Conservation (phyloP, 2,888 invertebrate genomes). For the Mactromeris polynyma region DNA sequence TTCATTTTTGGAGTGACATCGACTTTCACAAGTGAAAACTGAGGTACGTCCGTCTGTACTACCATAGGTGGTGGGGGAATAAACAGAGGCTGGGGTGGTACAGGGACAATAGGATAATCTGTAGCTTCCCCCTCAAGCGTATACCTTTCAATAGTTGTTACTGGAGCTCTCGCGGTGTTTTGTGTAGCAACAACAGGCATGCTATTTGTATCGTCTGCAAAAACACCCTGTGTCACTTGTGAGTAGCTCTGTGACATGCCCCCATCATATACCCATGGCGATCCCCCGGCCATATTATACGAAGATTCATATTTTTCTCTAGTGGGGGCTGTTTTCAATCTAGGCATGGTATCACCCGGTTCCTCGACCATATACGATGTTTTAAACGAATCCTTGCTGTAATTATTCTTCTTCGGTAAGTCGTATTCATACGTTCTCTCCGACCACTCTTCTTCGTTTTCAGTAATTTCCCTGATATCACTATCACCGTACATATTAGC, state of each 20-base stretch:
- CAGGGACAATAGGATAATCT: slow-evolving; percentile 38
- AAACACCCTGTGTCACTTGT: slow-evolving; percentile 50
- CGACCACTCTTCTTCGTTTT: slow-evolving; percentile 70
- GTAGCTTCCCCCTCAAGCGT: slow-evolving; percentile 65
- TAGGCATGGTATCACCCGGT: slow-evolving; percentile 54
- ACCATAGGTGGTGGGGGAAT: slow-evolving; percentile 49
- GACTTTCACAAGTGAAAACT: slow-evolving; percentile 71
- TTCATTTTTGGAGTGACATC: slow-evolving; percentile 62
- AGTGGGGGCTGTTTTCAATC: slow-evolving; percentile 47
- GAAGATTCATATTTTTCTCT: slow-evolving; percentile 64
- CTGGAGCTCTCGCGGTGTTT: slow-evolving; percentile 3
- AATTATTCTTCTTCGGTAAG: slow-evolving; percentile 42
- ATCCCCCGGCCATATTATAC: slow-evolving; percentile 65
- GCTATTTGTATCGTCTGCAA: slow-evolving; percentile 49
- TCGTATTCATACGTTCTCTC: slow-evolving; percentile 69
- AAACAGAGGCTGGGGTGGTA: slow-evolving; percentile 38
- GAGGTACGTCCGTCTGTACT: slow-evolving; percentile 52
- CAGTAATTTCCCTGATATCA: slow-evolving; percentile 68
- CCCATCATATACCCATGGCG: slow-evolving; percentile 69
- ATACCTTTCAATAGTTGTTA: slow-evolving; percentile 49
- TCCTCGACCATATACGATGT: slow-evolving; percentile 69
- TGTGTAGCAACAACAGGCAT: slow-evolving; percentile 35
- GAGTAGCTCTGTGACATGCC: slow-evolving; percentile 55
- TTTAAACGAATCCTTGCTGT: slow-evolving; percentile 59
- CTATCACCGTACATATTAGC: slow-evolving; percentile 68